phyloP scores from a whole-genome alignment of 2,797 vertebrate genomes.

The Chelmon rostratus region DNA sequence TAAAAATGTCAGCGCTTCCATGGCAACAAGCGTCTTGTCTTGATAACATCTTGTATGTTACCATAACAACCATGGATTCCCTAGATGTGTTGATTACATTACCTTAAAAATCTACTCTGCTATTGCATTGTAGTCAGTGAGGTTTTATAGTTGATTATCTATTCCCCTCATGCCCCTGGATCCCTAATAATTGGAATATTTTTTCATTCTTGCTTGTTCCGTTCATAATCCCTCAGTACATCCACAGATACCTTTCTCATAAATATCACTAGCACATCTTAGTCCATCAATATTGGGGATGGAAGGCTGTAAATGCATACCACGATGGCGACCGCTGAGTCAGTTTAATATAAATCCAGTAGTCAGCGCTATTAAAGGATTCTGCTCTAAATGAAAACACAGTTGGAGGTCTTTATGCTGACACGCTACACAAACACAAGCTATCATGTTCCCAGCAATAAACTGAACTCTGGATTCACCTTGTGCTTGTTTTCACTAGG shows the following conservation, averaged over 20 bases:
- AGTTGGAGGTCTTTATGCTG: conserved; percentile 33
- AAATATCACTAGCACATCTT: conserved; percentile 15
- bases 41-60: conserved; percentile 1
- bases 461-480: conserved; percentile 15
- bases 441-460: conserved; percentile 26
- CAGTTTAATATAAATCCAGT: conserved; percentile 46
- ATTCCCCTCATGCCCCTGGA: background rate
- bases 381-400: conserved; percentile 59
- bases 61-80: conserved; percentile 29
- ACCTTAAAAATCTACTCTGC: background rate
- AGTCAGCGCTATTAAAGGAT: conserved; percentile 52
- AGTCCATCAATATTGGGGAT: conserved; percentile 40
- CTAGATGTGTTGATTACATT: background rate
- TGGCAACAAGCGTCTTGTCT: conserved; percentile 4
- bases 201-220: conserved; percentile 31
- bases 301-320: conserved; percentile 31
- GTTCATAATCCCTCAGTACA: conserved; percentile 45
- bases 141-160: conserved; percentile 29
- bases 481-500: conserved; percentile 30
- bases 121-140: conserved; percentile 2
- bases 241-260: conserved; percentile 48
- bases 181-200: conserved; percentile 47
- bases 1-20: conserved; percentile 19
- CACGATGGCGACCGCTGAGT: conserved; percentile 10
- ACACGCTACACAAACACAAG: conserved; percentile 31